A percentile compares a stretch with the other conserved stretches of the same genome.
These are phyloP conservation scores for Rhabdomys dilectus DNA, from an alignment of 2,113 vertebrate genomes.

Conservation along the genomic window DNA sequence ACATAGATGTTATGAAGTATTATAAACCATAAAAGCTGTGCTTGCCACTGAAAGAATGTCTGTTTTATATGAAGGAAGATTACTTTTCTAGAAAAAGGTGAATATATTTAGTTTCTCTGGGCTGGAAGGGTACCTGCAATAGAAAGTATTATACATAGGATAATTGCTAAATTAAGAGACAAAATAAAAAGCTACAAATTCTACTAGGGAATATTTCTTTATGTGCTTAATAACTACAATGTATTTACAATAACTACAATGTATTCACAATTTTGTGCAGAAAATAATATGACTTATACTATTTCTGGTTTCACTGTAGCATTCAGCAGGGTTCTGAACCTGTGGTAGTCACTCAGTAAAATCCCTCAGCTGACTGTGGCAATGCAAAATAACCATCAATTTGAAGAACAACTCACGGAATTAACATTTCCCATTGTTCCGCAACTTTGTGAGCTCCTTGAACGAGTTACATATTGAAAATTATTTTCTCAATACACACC, in stretches of 20 bases:
- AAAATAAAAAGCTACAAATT: background rate
- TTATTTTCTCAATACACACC: slow-evolving; percentile 17
- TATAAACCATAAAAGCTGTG: background rate
- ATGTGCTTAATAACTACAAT: background rate
- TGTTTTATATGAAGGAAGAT: background rate
- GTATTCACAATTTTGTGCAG: background rate
- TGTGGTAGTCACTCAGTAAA: background rate
- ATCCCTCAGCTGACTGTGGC: background rate
- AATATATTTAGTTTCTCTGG: background rate
- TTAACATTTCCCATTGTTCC: background rate
- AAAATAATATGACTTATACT: background rate
- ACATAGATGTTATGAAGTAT: background rate
- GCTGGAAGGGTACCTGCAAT: background rate
- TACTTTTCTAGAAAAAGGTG: background rate
- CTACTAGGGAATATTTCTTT: background rate
- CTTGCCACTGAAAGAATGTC: background rate
- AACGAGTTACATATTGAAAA: background rate
- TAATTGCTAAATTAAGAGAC: background rate
- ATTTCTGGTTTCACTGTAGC: background rate
- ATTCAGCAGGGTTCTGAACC: background rate
- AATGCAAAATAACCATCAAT: slow-evolving; percentile 14
- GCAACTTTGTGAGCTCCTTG: background rate
- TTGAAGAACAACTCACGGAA: background rate
- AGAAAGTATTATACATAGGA: background rate
- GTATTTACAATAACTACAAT: background rate